Evolutionary conservation across 2,113 vertebrate species (phyloP).

Genomic region (Dipodomys merriami): DNA sequence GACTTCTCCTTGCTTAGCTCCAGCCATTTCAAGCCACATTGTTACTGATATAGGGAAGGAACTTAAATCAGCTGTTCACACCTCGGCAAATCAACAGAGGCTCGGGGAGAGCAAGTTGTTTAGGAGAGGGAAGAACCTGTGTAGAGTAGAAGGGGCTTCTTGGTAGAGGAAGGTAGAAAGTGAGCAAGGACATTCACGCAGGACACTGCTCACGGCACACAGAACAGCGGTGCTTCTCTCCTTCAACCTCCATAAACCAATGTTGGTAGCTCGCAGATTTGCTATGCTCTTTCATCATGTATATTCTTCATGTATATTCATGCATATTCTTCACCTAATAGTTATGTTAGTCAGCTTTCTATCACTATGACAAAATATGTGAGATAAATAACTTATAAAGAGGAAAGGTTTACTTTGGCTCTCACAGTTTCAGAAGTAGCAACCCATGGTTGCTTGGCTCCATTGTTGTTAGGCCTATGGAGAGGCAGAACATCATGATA

Average conservation of each 20-base stretch:
- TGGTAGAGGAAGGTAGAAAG: background rate
- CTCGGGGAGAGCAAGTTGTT: too few relatives aligned
- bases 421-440: background rate
- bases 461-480: background rate
- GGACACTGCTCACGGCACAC: fast-evolving
- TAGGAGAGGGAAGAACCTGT: fast-evolving
- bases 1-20: background rate
- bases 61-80: background rate
- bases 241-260: too few relatives aligned
- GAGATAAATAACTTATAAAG: background rate
- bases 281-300: background rate
- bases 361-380: background rate
- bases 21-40: fast-evolving
- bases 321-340: background rate
- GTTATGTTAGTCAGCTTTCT: background rate
- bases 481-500: too few relatives aligned
- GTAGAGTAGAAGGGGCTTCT: background rate
- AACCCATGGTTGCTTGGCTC: background rate
- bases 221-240: background rate
- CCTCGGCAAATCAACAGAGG: background rate
- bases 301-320: background rate
- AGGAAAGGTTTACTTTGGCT: background rate
- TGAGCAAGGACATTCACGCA: too few relatives aligned
- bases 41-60: background rate
- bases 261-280: background rate